These are phyloP conservation scores for Rhabditophanes sp. DNA, from an alignment of 2,888 invertebrate species.

Conservation along the genomic window DNA sequence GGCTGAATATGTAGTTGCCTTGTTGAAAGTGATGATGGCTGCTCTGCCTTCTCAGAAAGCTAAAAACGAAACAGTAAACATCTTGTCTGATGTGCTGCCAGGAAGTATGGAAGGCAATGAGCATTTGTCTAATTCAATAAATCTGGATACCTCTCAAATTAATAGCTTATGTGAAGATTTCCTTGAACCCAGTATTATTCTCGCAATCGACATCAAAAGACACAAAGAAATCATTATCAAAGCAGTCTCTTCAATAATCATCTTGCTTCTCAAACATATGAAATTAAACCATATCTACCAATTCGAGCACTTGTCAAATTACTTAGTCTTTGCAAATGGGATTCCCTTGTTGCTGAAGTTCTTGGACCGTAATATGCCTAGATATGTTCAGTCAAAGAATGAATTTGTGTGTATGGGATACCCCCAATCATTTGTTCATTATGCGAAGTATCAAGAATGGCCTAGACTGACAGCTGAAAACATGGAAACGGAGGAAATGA, in stretches of 20 bases:
- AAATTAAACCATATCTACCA: constrained; percentile 94
- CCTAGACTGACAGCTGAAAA: constrained; percentile 36
- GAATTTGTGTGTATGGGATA: constrained; percentile 44
- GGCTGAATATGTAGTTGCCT: constrained; percentile 69
- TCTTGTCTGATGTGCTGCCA: constrained; percentile 77
- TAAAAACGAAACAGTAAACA: constrained; percentile 91
- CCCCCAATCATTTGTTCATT: constrained; percentile 31
- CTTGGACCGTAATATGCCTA: constrained; percentile 89
- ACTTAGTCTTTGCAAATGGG: constrained; percentile 84
- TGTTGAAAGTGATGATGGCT: constrained; percentile 84
- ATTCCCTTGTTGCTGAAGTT: constrained; percentile 93
- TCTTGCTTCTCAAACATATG: constrained; percentile 84
- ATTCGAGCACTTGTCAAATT: constrained; percentile 96
- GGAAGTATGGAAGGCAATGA: constrained; percentile 37
- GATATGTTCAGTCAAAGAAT: constrained; percentile 84
- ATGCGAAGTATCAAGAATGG: constrained; percentile 36
- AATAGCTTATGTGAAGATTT: constrained; percentile 20
- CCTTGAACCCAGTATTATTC: constrained; percentile 41
- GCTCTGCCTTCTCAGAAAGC: constrained; percentile 72
- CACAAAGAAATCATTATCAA: constrained; percentile 91
- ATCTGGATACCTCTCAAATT: constrained; percentile 22
- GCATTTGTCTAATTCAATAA: constrained; percentile 39
- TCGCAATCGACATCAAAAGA: constrained; percentile 88
- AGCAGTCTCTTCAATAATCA: constrained; percentile 71
- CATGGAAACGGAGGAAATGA: constrained; percentile 14